Percentiles rank a stretch among this genome's conserved stretches.
Conservation (phyloP, 2,113 vertebrate species). For the Eleginops maclovinus region DNA sequence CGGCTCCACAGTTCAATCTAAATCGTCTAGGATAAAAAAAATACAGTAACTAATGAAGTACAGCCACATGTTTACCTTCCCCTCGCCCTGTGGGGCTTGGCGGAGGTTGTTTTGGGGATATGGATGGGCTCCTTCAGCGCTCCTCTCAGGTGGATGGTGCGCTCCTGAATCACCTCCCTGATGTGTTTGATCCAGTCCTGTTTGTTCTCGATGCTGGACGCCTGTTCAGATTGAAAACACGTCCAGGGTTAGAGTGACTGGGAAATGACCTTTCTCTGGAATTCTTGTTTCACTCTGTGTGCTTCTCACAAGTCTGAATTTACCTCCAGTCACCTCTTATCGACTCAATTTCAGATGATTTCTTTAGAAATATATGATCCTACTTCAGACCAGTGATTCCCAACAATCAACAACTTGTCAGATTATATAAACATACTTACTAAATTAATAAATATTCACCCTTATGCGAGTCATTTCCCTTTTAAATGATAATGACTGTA, state of each 20-base stretch:
- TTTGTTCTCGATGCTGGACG: constrained; percentile 98
- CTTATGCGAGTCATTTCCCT: too few relatives aligned
- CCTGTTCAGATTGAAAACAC: constrained; percentile 78
- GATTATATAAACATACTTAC: too few relatives aligned
- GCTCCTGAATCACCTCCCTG: constrained; percentile 97
- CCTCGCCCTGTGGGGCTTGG: constrained; percentile 93
- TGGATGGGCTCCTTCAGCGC: constrained; percentile 98
- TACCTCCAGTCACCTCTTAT: constrained; percentile 17
- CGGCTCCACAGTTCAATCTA: too few relatives aligned
- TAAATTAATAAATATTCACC: too few relatives aligned
- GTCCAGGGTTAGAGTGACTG: neutral
- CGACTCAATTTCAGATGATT: neutral
- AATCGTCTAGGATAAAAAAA: too few relatives aligned
- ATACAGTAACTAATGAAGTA: too few relatives aligned
- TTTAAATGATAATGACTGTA: too few relatives aligned
- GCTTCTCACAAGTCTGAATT: constrained; percentile 62
- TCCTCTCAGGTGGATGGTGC: constrained; percentile 96
- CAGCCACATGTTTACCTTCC: constrained; percentile 88
- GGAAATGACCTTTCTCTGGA: neutral
- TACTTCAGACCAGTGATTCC: neutral
- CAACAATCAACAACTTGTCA: too few relatives aligned
- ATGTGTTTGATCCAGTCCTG: constrained; percentile 99
- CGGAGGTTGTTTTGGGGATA: constrained; percentile 92
- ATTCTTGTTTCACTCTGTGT: constrained; percentile 51
- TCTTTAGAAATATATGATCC: neutral